These are phyloP conservation scores for Pristionchus maxplancki DNA, from an alignment of 2,888 invertebrate genomes.

Conservation along the genomic window DNA sequence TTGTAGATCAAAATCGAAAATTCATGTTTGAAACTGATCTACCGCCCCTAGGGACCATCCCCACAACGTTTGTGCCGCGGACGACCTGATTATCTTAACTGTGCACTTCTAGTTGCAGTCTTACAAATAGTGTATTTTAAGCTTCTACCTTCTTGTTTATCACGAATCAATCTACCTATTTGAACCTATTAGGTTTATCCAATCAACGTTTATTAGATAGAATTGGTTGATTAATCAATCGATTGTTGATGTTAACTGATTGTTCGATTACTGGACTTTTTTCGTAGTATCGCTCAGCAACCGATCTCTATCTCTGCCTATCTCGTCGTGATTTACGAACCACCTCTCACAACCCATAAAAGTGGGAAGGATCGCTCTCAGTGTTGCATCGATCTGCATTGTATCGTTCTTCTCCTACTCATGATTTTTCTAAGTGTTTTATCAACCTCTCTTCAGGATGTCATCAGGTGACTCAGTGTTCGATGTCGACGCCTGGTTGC, in stretches of 20 bases:
- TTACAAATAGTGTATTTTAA: no score
- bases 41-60: no score
- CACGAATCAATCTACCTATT: not conserved
- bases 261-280: not conserved
- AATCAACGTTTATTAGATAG: no score
- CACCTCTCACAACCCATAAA: not conserved
- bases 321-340: conserved; percentile 33
- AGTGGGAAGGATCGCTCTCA: no score
- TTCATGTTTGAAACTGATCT: no score
- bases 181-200: no score
- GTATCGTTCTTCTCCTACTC: not conserved
- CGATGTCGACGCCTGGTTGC: conserved; percentile 8
- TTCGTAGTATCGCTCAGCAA: not conserved
- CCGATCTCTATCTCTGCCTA: not conserved
- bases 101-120: no score
- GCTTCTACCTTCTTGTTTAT: not conserved
- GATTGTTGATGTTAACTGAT: no score
- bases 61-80: no score
- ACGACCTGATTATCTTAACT: no score
- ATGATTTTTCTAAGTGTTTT: not conserved
- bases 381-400: conserved; percentile 25
- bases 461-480: not conserved
- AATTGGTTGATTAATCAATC: not conserved
- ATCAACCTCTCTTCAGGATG: not conserved
- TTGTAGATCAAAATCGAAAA: no score